Evolutionary conservation across 2,888 invertebrate species (phyloP), one percentile per base, ranked within the genome.

Genomic region (Imbricaverruca yamaguchii): DNA sequence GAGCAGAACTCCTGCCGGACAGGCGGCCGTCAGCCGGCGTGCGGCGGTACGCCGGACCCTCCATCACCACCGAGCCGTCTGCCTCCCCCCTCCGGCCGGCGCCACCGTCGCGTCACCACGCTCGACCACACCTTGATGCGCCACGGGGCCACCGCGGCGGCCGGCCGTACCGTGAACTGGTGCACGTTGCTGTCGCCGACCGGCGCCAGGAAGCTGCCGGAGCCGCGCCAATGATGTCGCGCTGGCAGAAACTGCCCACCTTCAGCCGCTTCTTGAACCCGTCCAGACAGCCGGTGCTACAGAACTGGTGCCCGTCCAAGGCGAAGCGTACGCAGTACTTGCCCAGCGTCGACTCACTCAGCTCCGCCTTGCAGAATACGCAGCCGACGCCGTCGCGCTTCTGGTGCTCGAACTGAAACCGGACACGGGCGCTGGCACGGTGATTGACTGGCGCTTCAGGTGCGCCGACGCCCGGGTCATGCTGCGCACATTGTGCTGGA

Each of bases 251-350:
- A 83, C 94, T 94, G 87, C 97, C 97, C 15, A 95, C 93, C 87
- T 96, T 95, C 55, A 96, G 89, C 0, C 93, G 93, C 86, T 93
- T 94, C 86, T 96, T 96, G 86, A 93, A 96, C 85, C 93, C 93
- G 85, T 95, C 95, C 81, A 96, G 89, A 86, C 97, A 97, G 0
- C 89, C 89, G 4, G 93, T 93, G 84, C 93, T 93, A 87, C 97
- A 98, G 88, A 97, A 97, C 87, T 97, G 97, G 21, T 94, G 91
- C 80, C 96, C 93, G 85, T 96, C 95, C 83, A 93, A 94, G 0
- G 97, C 97, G 87, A 97, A 96, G 80, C 96, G 90, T 0, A 97
- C 95, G 86, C 96, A 96, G 86, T 96, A 96, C 86, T 96, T 97
- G 23, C 96, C 96, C 85, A 96, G 90, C 84, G 94, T 93, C 4